A percentile compares a stretch with the other conserved stretches of the same genome.
Evolutionary conservation across 2,113 vertebrate genomes (phyloP).

Genomic region (Carollia perspicillata): DNA sequence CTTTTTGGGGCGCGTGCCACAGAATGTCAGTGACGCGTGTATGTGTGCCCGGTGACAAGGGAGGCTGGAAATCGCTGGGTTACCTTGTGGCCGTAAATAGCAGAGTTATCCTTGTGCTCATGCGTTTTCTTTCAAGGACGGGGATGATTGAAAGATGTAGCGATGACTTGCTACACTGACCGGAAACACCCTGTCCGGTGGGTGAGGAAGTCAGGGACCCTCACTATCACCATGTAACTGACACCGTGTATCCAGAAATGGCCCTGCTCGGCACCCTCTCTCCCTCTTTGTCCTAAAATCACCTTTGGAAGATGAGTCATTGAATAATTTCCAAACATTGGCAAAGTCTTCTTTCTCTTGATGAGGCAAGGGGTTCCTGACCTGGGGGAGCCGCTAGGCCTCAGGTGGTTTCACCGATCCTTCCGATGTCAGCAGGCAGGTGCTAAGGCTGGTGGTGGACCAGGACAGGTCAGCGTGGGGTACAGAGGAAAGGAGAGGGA

Average conservation of each 20-base stretch:
- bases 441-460: not conserved
- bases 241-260: accelerated
- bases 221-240: accelerated
- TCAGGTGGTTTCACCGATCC: accelerated
- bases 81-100: accelerated
- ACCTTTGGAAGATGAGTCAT: not conserved
- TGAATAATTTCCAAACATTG: not conserved
- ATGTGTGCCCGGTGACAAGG: too few relatives aligned
- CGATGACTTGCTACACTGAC: accelerated
- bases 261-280: accelerated
- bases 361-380: not conserved
- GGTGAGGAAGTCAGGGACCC: not conserved
- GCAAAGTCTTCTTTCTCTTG: not conserved
- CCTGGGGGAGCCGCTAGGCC: too few relatives aligned
- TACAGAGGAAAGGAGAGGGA: not conserved
- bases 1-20: too few relatives aligned
- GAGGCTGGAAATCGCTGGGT: too few relatives aligned
- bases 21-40: too few relatives aligned
- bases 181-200: not conserved
- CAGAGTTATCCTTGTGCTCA: accelerated
- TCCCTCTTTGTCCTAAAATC: not conserved
- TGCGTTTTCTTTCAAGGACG: not conserved
- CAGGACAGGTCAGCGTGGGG: not conserved
- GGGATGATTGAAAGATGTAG: accelerated
- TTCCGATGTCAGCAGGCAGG: accelerated